Percentiles rank a stretch among this genome's conserved stretches.
These are phyloP conservation scores for Phalera bucephala DNA, from an alignment of 2,888 invertebrate species.

Conservation along the genomic window DNA sequence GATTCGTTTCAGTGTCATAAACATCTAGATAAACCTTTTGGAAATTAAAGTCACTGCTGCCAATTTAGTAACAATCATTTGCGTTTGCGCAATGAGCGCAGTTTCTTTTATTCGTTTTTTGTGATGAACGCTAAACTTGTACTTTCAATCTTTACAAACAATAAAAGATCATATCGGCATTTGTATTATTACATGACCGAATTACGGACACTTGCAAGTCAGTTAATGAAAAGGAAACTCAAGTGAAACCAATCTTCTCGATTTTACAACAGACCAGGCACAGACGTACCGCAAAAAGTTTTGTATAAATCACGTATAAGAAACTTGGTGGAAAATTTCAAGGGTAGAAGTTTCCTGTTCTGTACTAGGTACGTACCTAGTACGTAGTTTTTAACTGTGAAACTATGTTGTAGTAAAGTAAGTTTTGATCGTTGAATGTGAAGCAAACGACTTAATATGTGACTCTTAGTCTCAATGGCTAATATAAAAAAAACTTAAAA, in stretches of 20 bases:
- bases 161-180: neutral
- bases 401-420: too few relatives aligned
- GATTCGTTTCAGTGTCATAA: slow-evolving; percentile 2
- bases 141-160: neutral
- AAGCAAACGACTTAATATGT: too few relatives aligned
- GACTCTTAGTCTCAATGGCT: too few relatives aligned
- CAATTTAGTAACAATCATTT: neutral
- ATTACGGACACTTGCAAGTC: neutral
- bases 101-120: neutral
- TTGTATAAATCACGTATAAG: slow-evolving; percentile 17
- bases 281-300: slow-evolving; percentile 15
- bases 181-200: slow-evolving; percentile 1
- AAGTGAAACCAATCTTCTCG: slow-evolving; percentile 1
- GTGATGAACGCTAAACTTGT: neutral
- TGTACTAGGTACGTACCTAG: slow-evolving; percentile 3
- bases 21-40: slow-evolving; percentile 1
- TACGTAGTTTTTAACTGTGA: slow-evolving; percentile 19
- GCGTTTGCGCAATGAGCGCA: neutral
- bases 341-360: slow-evolving; percentile 21
- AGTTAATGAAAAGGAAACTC: neutral
- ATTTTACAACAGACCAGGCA: slow-evolving; percentile 6
- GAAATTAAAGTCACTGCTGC: neutral
- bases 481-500: too few relatives aligned
- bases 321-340: slow-evolving; percentile 16
- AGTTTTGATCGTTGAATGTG: too few relatives aligned